Evolutionary conservation across 1,140 invertebrate genomes (phyloP), one percentile per base, ranked within the genome.

Genomic region (Pogonus chalceus): DNA sequence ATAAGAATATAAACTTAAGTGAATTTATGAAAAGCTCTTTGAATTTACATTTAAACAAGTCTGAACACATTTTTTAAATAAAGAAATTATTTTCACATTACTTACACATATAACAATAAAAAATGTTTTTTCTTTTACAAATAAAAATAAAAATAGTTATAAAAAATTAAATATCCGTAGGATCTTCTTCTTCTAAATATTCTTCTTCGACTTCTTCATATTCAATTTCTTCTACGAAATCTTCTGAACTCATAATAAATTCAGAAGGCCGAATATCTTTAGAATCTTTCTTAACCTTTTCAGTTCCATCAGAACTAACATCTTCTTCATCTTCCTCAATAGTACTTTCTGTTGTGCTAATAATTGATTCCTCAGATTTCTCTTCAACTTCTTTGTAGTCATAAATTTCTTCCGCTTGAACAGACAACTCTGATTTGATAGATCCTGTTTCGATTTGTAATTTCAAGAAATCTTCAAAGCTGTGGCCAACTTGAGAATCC

Each of bases 391-490:
- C 26, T 7, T 31, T 14, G 26, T 31, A 31, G 14, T 31, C 26
- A 14, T 14, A 31, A 14, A 31, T 7, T 4, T 7, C 4, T 31
- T 31, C 26, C 14, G 26, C 26, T 31, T 31, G 26, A 31, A 7
- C 4, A 31, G 26, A 14, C n/a, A n/a, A n/a, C n/a, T n/a, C n/a
- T n/a, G n/a, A n/a, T n/a, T n/a, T n/a, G n/a, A n/a, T n/a, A n/a
- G n/a, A n/a, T n/a, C n/a, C 4, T 31, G 26, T 31, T 31, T 31
- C 26, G 14, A 31, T 31, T 43, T 43, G 37, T 10, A 4, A 43
- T 16, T 43, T 43, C 2, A 61, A n/a, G 23, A 60, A 60, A 16
- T 64, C 63, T 46, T 66, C 65, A 35, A 65, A 64, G 48, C 66
- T 68, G 0, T 54, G 22, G 1, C 60, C 62, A 0, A 62, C 57